These are phyloP conservation scores for Eptesicus fuscus DNA, from an alignment of 2,113 vertebrate species.

Conservation along the genomic window DNA sequence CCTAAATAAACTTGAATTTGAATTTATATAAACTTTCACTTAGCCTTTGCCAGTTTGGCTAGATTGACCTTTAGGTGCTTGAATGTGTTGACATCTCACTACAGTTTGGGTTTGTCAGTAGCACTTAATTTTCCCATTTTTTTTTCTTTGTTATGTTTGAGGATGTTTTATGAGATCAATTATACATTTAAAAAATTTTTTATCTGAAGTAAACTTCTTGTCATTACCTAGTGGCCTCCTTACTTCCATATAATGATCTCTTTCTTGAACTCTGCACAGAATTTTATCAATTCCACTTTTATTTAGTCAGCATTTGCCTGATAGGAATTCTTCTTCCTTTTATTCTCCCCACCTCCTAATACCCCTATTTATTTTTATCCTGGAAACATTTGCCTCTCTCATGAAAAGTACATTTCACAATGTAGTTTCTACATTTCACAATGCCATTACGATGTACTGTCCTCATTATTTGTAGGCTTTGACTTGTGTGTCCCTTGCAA, in stretches of 20 bases:
- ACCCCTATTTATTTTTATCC: background rate
- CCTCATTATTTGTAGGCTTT: background rate
- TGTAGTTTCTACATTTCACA: background rate
- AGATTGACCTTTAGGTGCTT: background rate
- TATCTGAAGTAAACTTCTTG: background rate
- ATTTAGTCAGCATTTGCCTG: background rate
- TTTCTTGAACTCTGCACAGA: background rate
- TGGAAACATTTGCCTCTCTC: background rate
- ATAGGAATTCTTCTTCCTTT: background rate
- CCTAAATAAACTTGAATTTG: background rate
- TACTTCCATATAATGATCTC: background rate
- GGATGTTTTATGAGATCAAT: background rate
- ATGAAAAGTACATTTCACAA: background rate
- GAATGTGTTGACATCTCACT: background rate
- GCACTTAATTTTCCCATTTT: background rate
- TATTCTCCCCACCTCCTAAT: background rate
- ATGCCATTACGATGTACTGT: background rate
- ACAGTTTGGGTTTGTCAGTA: background rate
- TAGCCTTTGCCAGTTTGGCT: background rate
- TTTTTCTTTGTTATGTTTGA: background rate
- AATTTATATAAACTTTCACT: background rate
- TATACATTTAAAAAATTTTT: background rate
- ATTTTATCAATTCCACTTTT: background rate
- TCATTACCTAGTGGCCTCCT: background rate
- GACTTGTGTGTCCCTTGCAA: background rate